These are phyloP conservation scores for Thripadectes ignobilis DNA, from an alignment of 2,797 vertebrate species.

Conservation along the genomic window DNA sequence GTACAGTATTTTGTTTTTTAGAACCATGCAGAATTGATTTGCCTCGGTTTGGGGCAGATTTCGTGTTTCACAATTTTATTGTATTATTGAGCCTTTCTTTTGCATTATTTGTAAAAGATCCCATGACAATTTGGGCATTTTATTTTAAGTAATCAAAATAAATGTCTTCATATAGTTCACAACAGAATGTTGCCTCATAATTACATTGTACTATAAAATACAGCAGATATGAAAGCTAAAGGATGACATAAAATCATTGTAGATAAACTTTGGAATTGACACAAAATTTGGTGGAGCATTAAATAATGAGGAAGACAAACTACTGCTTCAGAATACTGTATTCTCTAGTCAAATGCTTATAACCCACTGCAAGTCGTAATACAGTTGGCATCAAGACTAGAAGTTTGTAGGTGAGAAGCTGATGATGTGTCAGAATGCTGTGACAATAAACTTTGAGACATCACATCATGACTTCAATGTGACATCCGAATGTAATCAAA, in stretches of 20 bases:
- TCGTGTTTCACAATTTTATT: not conserved
- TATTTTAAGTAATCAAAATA: not conserved
- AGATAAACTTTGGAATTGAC: slow-evolving; percentile 2
- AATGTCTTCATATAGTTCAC: not conserved
- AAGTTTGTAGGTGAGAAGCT: not conserved
- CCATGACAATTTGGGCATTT: not conserved
- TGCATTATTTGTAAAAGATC: not conserved
- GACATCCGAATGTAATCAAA: not conserved
- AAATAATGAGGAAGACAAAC: not conserved
- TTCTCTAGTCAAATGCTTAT: not conserved
- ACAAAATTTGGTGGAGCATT: not conserved
- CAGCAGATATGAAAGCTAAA: not conserved
- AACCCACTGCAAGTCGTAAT: not conserved
- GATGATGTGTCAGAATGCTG: not conserved
- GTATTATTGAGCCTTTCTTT: not conserved
- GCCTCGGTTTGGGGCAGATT: not conserved
- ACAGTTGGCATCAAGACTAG: not conserved
- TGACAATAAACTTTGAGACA: not conserved
- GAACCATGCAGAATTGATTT: not conserved
- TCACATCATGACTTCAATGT: not conserved
- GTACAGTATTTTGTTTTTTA: not conserved
- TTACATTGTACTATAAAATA: not conserved
- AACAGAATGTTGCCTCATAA: not conserved
- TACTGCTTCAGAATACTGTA: not conserved
- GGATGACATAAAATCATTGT: not conserved